A percentile compares a stretch with the other conserved stretches of the same genome.
These are phyloP conservation scores for Apoderus coryli DNA, from an alignment of 2,888 invertebrate species.

Conservation along the genomic window DNA sequence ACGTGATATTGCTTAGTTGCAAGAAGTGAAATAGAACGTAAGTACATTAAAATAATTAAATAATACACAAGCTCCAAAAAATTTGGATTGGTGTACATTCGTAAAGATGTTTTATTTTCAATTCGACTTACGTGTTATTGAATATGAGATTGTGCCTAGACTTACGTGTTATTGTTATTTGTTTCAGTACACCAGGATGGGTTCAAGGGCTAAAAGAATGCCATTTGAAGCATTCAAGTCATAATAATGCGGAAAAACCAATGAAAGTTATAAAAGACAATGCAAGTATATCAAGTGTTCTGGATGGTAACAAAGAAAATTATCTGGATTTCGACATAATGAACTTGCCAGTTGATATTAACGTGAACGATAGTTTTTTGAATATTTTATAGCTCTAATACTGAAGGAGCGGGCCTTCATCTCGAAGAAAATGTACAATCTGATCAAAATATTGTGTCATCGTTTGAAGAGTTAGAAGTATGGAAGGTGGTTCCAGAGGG, in stretches of 20 bases:
- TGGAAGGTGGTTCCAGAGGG: slow-evolving; percentile 3
- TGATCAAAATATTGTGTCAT: not conserved
- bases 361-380: slow-evolving; percentile 5
- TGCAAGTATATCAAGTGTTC: slow-evolving; percentile 4
- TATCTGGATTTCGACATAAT: slow-evolving; percentile 1
- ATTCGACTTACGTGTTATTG: slow-evolving; percentile 7
- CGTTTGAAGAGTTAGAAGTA: slow-evolving; percentile 1
- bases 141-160: slow-evolving; percentile 5
- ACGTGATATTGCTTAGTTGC: not conserved
- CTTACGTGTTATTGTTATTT: slow-evolving; percentile 6
- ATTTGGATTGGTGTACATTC: not conserved
- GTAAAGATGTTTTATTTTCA: slow-evolving; percentile 4
- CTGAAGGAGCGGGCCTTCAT: slow-evolving; percentile 1
- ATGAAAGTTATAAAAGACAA: slow-evolving; percentile 5
- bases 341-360: slow-evolving; percentile 7
- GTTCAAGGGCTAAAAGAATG: slow-evolving; percentile 3
- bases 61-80: not conserved
- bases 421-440: slow-evolving; percentile 3
- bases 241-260: slow-evolving; percentile 2
- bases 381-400: slow-evolving; percentile 4
- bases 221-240: not conserved
- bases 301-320: slow-evolving; percentile 5
- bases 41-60: slow-evolving; percentile 1
- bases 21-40: slow-evolving; percentile 2
- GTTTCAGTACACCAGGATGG: slow-evolving; percentile 2